These are phyloP conservation scores for Tetramorium parvispinum DNA, from an alignment of 1,140 invertebrate genomes.

Conservation along the genomic window DNA sequence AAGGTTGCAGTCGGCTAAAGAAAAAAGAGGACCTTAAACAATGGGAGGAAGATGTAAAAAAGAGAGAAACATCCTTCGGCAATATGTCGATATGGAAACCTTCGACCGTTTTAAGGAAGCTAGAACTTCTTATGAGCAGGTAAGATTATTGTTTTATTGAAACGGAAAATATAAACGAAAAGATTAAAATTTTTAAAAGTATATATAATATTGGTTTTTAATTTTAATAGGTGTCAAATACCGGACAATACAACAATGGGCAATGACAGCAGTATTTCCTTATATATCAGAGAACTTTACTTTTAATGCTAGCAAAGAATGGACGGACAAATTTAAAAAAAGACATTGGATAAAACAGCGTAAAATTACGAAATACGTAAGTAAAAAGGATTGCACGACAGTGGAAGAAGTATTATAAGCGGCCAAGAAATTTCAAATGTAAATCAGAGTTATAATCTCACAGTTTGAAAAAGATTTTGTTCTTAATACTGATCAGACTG, in stretches of 20 bases:
- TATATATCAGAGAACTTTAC: neutral
- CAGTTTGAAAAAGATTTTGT: constrained; percentile 36
- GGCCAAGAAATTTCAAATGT: constrained; percentile 45
- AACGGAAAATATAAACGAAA: no score
- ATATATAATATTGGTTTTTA: neutral
- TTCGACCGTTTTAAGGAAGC: no score
- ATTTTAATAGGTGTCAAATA: constrained; percentile 7
- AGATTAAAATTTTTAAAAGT: no score
- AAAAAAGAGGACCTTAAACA: neutral
- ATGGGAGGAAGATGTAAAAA: neutral
- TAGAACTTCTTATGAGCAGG: no score
- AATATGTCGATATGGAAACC: no score
- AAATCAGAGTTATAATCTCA: constrained; percentile 19
- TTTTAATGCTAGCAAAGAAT: constrained; percentile 4
- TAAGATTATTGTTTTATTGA: no score
- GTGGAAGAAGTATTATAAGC: neutral
- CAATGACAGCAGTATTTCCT: neutral
- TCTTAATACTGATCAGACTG: constrained; percentile 64
- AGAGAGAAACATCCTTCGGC: neutral
- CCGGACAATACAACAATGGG: neutral
- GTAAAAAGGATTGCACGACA: neutral
- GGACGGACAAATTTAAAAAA: neutral
- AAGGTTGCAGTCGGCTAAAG: neutral
- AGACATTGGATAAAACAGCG: neutral
- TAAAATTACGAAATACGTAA: constrained; percentile 9